Percentiles rank a stretch among this genome's conserved stretches.
Conservation (phyloP, 2,888 invertebrate species). For the Caradrina kadenii region DNA sequence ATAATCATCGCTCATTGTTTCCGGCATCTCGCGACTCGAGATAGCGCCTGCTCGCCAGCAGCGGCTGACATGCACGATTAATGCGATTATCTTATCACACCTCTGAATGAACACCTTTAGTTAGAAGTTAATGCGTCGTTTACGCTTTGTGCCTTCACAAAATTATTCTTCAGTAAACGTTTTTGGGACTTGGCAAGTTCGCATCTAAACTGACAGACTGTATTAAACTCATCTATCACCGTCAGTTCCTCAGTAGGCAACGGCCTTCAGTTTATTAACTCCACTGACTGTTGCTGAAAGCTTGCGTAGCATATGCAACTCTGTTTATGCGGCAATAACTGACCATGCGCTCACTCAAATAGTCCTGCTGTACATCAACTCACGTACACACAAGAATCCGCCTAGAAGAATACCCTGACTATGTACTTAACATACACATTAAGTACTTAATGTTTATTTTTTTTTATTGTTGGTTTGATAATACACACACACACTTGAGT, state of each 20-base stretch:
- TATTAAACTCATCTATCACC: slow-evolving; percentile 42
- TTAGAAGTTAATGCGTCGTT: slow-evolving; percentile 52
- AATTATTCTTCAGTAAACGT: slow-evolving; percentile 23
- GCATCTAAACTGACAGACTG: background rate
- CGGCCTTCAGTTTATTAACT: slow-evolving; percentile 8
- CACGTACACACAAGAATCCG: background rate
- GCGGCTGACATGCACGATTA: slow-evolving; percentile 48
- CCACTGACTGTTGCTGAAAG: background rate
- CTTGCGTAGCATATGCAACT: background rate
- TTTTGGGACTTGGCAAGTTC: slow-evolving; percentile 7
- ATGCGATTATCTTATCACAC: slow-evolving; percentile 59
- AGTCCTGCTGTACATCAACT: background rate
- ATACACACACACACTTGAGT: background rate
- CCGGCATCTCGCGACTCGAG: slow-evolving; percentile 68
- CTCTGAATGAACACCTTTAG: slow-evolving; percentile 54
- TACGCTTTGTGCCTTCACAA: slow-evolving; percentile 17
- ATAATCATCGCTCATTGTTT: slow-evolving; percentile 88
- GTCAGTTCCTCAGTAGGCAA: slow-evolving; percentile 5
- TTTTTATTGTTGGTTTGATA: background rate
- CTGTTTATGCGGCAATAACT: background rate
- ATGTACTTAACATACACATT: slow-evolving; percentile 6
- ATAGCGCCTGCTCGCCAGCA: slow-evolving; percentile 56
- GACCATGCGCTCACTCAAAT: background rate
- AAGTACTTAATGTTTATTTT: too few relatives aligned
- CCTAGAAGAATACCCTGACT: background rate